Evolutionary conservation across 2,113 vertebrate genomes (phyloP), one percentile per base, ranked within the genome.

Genomic region (Urocolius indicus): DNA sequence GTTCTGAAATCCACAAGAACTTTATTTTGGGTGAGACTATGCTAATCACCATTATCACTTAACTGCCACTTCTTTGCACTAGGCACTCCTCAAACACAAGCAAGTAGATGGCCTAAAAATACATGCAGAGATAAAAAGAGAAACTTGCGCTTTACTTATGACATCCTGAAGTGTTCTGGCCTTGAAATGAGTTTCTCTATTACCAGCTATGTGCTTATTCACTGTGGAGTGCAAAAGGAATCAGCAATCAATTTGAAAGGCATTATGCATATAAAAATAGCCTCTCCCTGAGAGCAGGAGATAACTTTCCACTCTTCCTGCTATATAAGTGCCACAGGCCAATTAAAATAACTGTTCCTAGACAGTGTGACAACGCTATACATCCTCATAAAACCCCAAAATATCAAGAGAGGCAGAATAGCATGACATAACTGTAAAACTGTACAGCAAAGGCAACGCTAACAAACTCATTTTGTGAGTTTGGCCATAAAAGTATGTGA

Each of bases 101-200:
- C 38, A 91, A 82, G 66, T 54, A 84, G 89, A 93, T 61, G 73
- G 58, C 72, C 83, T 96, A 93, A 96, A 97, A 96, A 96, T 94
- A 95, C 13, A 51, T 10, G 5, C 38, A 49, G 55, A 90, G 68
- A 69, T 87, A 91, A 94, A 95, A 96, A 94, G 86, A 92, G 83
- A 41, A 41, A 54, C 38, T 88, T 85, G 80, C 29, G 5, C 48
- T 96, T 94, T 89, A 67, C 84, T 94, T 84, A 68, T 65, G 83
- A 88, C 58, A 91, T 85, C 90, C 87, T 95, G 79, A 95, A 90
- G 73, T 38, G 57, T 49, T 89, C 86, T 95, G 80, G 93, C 77
- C 87, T 94, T 69, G 52, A 95, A 95, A 76, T 38, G 46, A 67
- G 76, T 92, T 94, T 84, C 87, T 79, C 91, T 87, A 63, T 93